Percentiles rank a stretch among this genome's conserved stretches.
Evolutionary conservation across 2,888 invertebrate genomes (phyloP).

Genomic region (Andrena haemorrhoa): DNA sequence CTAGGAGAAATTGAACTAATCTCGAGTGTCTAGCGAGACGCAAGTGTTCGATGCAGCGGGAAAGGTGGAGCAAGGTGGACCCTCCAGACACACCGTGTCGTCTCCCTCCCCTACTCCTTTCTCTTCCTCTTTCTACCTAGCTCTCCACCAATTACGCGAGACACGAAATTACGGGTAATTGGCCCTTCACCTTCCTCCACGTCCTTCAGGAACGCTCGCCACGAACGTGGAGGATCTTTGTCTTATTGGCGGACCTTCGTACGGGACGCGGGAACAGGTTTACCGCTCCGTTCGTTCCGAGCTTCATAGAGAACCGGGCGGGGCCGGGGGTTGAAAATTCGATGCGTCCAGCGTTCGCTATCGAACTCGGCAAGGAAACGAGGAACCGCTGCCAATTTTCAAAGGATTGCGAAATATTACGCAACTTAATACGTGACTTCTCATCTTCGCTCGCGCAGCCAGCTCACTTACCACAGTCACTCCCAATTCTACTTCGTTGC

Average conservation of each 20-base stretch:
- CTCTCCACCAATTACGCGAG: constrained; percentile 68
- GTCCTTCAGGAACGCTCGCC: constrained; percentile 63
- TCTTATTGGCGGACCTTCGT: constrained; percentile 52
- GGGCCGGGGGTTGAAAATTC: constrained; percentile 4
- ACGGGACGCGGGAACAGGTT: constrained; percentile 54
- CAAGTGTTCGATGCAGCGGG: constrained; percentile 47
- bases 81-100: constrained; percentile 48
- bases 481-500: no score
- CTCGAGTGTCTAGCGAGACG: constrained; percentile 40
- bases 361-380: background rate
- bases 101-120: constrained; percentile 2
- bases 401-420: no score
- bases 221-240: constrained; percentile 52
- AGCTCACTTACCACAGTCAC: no score
- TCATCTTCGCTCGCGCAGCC: no score
- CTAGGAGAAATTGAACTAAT: constrained; percentile 65
- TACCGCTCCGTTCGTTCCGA: constrained; percentile 23
- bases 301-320: constrained; percentile 36
- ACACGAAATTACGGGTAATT: constrained; percentile 72
- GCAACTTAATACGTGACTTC: no score
- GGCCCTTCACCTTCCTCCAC: constrained; percentile 65
- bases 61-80: constrained; percentile 37
- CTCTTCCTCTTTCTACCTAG: constrained; percentile 39
- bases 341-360: background rate
- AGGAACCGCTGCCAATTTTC: no score